A percentile compares a stretch with the other conserved stretches of the same genome.
These are phyloP conservation scores for Pampus argenteus DNA, from an alignment of 2,797 vertebrate genomes.

Conservation along the genomic window DNA sequence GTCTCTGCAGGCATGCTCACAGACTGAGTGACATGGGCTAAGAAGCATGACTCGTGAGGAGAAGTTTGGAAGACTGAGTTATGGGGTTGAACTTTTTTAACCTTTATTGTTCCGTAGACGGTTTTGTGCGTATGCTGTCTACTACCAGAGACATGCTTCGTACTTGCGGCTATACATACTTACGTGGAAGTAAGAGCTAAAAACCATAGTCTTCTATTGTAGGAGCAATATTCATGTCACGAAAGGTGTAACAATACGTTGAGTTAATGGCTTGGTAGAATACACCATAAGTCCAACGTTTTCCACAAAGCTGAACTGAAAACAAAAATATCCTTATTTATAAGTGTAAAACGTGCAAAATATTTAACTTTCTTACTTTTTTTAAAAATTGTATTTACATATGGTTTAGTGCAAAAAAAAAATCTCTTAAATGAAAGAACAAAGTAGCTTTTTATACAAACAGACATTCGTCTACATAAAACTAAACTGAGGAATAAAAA, in stretches of 20 bases:
- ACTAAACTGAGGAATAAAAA: slow-evolving; percentile 9
- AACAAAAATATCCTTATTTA: neutral
- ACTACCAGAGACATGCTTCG: neutral
- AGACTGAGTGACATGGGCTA: slow-evolving; percentile 57
- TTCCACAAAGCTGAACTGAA: neutral
- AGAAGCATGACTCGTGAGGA: slow-evolving; percentile 60
- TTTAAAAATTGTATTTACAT: neutral
- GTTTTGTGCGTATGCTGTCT: neutral
- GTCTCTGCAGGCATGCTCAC: slow-evolving; percentile 64
- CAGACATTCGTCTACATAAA: slow-evolving; percentile 7
- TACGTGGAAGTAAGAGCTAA: neutral
- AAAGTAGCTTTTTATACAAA: slow-evolving; percentile 1
- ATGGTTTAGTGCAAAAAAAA: neutral
- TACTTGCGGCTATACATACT: neutral
- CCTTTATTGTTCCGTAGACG: slow-evolving; percentile 32
- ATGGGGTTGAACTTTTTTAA: slow-evolving; percentile 56
- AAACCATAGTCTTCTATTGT: neutral
- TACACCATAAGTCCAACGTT: neutral
- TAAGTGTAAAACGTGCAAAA: neutral
- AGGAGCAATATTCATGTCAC: neutral
- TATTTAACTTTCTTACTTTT: neutral
- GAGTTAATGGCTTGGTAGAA: neutral
- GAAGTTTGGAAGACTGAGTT: slow-evolving; percentile 54
- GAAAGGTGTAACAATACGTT: neutral
- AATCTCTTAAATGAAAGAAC: neutral